These are phyloP conservation scores for Harmothoe impar DNA, from an alignment of 2,888 invertebrate genomes.

Conservation along the genomic window DNA sequence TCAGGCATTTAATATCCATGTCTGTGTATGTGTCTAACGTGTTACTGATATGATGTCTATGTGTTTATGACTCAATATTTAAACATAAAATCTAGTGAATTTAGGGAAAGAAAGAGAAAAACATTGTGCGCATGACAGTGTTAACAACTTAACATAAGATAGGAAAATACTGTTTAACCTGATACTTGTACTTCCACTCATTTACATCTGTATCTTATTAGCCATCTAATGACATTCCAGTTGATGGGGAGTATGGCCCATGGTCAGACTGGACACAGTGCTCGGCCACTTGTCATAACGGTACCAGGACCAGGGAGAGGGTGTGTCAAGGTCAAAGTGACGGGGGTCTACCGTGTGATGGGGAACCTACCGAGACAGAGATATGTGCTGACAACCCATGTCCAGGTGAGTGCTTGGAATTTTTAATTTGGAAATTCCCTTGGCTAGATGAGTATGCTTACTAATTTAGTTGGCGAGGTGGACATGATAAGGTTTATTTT, in stretches of 20 bases:
- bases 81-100: no score
- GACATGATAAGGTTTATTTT: no score
- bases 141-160: no score
- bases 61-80: no score
- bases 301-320: constrained; percentile 54
- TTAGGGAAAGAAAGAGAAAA: not conserved
- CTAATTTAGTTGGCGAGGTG: no score
- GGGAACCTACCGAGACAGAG: constrained; percentile 19
- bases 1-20: no score
- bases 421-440: no score
- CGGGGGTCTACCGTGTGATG: constrained; percentile 51
- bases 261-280: constrained; percentile 63
- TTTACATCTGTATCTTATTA: no score
- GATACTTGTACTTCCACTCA: not conserved
- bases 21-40: no score
- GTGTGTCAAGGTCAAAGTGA: constrained; percentile 28
- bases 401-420: constrained; percentile 65
- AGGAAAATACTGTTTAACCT: no score
- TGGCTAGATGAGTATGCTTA: no score
- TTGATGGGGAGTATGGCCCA: constrained; percentile 54
- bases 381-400: constrained; percentile 44
- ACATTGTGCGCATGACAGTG: constrained; percentile 40
- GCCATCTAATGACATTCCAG: constrained; percentile 57
- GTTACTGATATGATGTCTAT: no score
- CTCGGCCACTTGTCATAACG: constrained; percentile 53